These are phyloP conservation scores for Papilio aristodemus DNA, from an alignment of 1,140 invertebrate genomes.

Conservation along the genomic window DNA sequence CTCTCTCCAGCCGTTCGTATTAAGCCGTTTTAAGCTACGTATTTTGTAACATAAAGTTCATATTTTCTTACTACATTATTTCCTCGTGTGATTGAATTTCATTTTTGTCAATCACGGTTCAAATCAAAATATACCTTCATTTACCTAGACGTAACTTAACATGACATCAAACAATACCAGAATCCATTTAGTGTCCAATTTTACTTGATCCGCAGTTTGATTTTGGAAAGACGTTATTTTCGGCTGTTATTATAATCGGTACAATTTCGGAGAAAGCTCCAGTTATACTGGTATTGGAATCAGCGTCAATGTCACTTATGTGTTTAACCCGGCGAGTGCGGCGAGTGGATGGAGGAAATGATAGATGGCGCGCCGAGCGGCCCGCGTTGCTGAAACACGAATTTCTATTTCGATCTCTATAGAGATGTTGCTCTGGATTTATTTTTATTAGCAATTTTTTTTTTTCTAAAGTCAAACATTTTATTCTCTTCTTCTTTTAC, in stretches of 20 bases:
- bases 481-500: background rate
- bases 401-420: slow-evolving; percentile 48
- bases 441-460: background rate
- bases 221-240: slow-evolving; percentile 39
- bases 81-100: background rate
- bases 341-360: slow-evolving; percentile 78
- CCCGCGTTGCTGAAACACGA: slow-evolving; percentile 60
- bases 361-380: slow-evolving; percentile 67
- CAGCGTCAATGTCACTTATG: slow-evolving; percentile 78
- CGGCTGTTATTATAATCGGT: slow-evolving; percentile 35
- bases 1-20: too few relatives aligned
- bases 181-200: slow-evolving; percentile 51
- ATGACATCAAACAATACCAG: slow-evolving; percentile 53
- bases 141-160: slow-evolving; percentile 63
- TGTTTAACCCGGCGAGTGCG: slow-evolving; percentile 77
- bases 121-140: slow-evolving; percentile 70
- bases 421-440: slow-evolving; percentile 48
- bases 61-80: background rate
- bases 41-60: too few relatives aligned
- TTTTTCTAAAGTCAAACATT: slow-evolving; percentile 1
- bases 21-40: too few relatives aligned
- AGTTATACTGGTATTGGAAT: slow-evolving; percentile 51
- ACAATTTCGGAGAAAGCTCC: slow-evolving; percentile 45
- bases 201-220: slow-evolving; percentile 48
- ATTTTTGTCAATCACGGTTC: slow-evolving; percentile 56